Base-by-base conservation (phyloP, 1,140 invertebrate species). In the Phymorhynchus buccinoides region DNA sequence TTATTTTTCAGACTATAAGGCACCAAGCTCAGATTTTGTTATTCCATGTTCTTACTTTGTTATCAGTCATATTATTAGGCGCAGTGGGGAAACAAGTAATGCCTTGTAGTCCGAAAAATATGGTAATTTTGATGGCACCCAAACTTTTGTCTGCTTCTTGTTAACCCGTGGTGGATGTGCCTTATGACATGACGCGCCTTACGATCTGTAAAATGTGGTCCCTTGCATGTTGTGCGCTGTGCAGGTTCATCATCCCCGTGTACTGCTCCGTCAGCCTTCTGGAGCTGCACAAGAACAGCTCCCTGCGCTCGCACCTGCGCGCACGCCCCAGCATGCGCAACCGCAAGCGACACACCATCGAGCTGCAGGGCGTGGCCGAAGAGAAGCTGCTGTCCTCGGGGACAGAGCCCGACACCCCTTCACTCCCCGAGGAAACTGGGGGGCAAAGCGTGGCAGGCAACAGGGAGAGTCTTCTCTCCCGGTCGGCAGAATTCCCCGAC, bases 221-320 rank as follows among this genome's bases (percentile, higher is more conserved):
- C n/a, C n/a, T n/a, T n/a, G n/a, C 44, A 48, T 66, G 6, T 82
- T 82, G 3, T n/a, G 0, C 7, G n/a, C 14, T 80, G 16, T 71
- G 27, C 62, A 83, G 78, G 85, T 93, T 93, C 85, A 87, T 93
- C n/a, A 86, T 92, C 35, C 89, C 91, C 1, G 86, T 92, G 78
- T 89, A 88, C 68, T 91, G 88, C 71, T 84, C 88, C 16, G 48
- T 39, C 14, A 86, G 80, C 79, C 84, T 85, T 1, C 18, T 85
- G 35, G 84, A 88, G 32, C 48, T 88, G 39, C 84, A 80, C 71
- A 80, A 84, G 41, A 84, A 56, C 71, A 87, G 84, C 66, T 85
- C 86, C 16, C 73, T 88, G 0, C 73, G 86, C 16, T 82, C 81
- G 2, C 73, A 83, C 1, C 68, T 88, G 12, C 30, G 77, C 32